Conservation (phyloP, 2,113 vertebrate genomes). For the Heptranchias perlo region DNA sequence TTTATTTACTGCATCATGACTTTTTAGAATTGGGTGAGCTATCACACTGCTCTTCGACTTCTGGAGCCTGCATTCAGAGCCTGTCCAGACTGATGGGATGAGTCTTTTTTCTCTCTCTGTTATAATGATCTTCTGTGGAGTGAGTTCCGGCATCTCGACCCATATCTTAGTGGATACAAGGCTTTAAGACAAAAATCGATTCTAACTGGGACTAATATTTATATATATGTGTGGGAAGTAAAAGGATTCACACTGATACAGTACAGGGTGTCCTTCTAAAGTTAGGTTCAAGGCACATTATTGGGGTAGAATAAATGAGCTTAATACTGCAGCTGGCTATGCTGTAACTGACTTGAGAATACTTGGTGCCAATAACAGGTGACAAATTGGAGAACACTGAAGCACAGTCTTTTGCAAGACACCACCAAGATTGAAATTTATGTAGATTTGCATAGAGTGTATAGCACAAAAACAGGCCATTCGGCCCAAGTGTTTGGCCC, state of each 20-base stretch:
- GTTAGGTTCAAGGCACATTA: neutral
- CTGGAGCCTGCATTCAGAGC: neutral
- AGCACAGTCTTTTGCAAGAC: no score
- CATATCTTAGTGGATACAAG: neutral
- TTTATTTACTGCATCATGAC: neutral
- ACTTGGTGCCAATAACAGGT: neutral
- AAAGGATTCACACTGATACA: neutral
- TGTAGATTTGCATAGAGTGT: no score
- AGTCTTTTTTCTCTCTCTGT: neutral
- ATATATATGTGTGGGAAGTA: neutral
- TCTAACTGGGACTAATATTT: no score
- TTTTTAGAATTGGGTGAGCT: neutral
- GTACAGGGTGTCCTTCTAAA: neutral
- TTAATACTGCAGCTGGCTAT: neutral
- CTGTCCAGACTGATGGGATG: no score
- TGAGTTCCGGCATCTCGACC: neutral
- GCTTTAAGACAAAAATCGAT: neutral
- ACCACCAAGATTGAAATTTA: neutral
- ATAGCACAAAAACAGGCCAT: no score
- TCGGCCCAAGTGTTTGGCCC: no score
- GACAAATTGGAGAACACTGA: neutral
- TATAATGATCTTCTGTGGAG: neutral
- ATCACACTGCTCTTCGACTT: neutral
- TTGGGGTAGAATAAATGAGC: neutral
- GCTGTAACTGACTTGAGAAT: neutral